phyloP scores from a whole-genome alignment of 2,113 vertebrate species.

The Neoarius graeffei region DNA sequence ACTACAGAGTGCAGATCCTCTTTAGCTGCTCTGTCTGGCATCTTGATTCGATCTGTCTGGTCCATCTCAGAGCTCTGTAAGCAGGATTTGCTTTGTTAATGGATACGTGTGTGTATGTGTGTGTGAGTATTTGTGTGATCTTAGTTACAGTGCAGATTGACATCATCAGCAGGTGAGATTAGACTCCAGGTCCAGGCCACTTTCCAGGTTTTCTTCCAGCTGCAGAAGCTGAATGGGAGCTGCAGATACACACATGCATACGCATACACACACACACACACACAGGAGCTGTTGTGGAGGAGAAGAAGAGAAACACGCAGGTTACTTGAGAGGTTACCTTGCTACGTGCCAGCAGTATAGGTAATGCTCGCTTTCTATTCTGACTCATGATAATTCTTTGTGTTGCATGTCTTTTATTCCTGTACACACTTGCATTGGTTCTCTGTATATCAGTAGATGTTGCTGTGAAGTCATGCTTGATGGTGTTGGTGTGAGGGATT shows the following conservation, averaged over 20 bases:
- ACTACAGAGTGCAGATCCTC: not conserved
- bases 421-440: not conserved
- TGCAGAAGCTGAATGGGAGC: slow-evolving; percentile 34
- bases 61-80: not conserved
- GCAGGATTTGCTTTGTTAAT: not conserved
- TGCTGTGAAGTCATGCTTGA: not conserved
- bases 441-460: not conserved
- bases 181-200: slow-evolving; percentile 52
- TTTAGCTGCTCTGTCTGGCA: not conserved
- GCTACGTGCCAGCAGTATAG: not conserved
- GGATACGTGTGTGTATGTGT: not conserved
- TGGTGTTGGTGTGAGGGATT: not conserved
- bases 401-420: not conserved
- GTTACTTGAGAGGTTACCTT: slow-evolving; percentile 36
- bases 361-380: slow-evolving; percentile 6
- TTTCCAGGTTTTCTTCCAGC: slow-evolving; percentile 54
- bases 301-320: slow-evolving; percentile 27
- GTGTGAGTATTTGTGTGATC: slow-evolving; percentile 13
- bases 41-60: slow-evolving; percentile 26
- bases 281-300: slow-evolving; percentile 20
- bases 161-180: slow-evolving; percentile 16
- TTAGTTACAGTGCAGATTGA: slow-evolving; percentile 19
- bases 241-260: not conserved
- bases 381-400: not conserved
- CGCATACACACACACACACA: not conserved